Evolutionary conservation across 2,888 invertebrate species (phyloP), one percentile per base, ranked within the genome.

Genomic region (Leptinotarsa rubiginosa): DNA sequence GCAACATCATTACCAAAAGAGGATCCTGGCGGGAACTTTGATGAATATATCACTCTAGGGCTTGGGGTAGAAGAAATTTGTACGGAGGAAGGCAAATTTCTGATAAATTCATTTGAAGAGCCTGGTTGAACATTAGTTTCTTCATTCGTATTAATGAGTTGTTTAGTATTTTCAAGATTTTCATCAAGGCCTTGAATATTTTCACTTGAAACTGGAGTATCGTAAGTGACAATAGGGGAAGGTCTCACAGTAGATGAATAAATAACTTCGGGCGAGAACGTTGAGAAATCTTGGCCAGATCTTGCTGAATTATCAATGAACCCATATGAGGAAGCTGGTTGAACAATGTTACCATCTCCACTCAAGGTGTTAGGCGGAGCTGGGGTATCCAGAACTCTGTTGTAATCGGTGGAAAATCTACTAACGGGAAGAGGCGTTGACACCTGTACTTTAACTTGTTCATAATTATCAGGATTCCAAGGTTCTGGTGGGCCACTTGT

Each of bases 281-380:
- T 74, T 15, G 73, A 74, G 47, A 66, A 70, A 49, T 65, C 49
- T 65, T 50, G 54, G 5, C 12, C 65, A n/a, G 59, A 16, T 15
- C n/a, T 56, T 25, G 16, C 50, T 31, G 18, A 15, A 31, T 69
- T 69, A 15, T 56, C 49, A 15, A 73, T 13, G 18, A 70, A 69
- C 2, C 73, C 74, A n/a, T 70, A 56, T 1, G 75, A 75, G 13
- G 75, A 71, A 20, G 78, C 68, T 25, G 78, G 71, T 62, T 75
- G 56, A 16, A 77, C 75, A 13, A 78, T 72, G 47, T 69, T 75
- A 69, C 50, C 52, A 50, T 59, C 59, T 62, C 20, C 62, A 62
- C 2, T 31, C 12, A 41, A 62, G 16, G 4, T 31, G 0, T 31
- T 41, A 25, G 31, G n/a, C 31, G 31, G 2, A 31, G 16, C 12